Conservation (phyloP, 2,888 invertebrate species). For the Tupiocoris notatus region DNA sequence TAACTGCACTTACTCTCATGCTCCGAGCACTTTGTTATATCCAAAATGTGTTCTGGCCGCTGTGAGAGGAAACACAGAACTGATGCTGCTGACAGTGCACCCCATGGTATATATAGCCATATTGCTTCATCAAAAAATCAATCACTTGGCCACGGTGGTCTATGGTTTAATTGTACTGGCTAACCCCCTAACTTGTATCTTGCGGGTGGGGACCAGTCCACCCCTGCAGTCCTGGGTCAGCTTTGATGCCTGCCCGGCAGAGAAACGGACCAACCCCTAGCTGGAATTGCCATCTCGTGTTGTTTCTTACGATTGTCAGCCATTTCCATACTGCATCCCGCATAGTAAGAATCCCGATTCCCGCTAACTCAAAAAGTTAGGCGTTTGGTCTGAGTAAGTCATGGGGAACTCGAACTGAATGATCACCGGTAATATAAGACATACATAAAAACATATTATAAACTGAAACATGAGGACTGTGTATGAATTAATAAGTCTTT, state of each 20-base stretch:
- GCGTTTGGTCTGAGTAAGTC: too few relatives aligned
- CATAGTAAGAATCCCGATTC: too few relatives aligned
- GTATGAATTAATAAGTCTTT: too few relatives aligned
- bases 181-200: neutral
- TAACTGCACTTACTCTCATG: conserved; percentile 35
- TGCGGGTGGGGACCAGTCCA: neutral
- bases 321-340: too few relatives aligned
- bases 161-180: conserved; percentile 43
- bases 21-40: neutral
- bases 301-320: too few relatives aligned
- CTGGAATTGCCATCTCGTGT: too few relatives aligned
- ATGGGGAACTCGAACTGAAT: too few relatives aligned
- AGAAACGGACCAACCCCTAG: neutral
- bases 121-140: conserved; percentile 46
- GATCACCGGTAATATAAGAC: too few relatives aligned
- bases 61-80: conserved; percentile 39
- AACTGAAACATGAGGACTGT: too few relatives aligned
- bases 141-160: conserved; percentile 46
- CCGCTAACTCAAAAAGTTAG: too few relatives aligned
- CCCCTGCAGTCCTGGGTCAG: neutral
- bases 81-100: conserved; percentile 35
- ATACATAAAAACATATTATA: too few relatives aligned
- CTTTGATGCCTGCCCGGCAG: too few relatives aligned
- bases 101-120: conserved; percentile 43
- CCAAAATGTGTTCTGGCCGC: conserved; percentile 6